Evolutionary conservation across 1,140 invertebrate species (phyloP).

Genomic region (Danaus plexippus): DNA sequence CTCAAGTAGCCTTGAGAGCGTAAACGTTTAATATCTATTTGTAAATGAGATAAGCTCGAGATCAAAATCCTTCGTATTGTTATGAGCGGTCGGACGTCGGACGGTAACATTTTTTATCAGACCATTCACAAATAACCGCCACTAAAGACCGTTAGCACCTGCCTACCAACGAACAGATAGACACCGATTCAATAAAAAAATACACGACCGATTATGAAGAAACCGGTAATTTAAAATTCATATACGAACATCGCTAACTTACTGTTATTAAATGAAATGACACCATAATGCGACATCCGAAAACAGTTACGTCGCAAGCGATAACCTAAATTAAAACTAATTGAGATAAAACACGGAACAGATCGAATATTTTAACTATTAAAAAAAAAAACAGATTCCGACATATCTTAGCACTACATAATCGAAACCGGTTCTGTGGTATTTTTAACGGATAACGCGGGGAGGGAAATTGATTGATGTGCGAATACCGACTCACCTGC

Average conservation of each 20-base stretch:
- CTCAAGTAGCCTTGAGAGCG: no score
- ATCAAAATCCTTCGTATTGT: conserved; percentile 22
- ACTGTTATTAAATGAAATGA: conserved; percentile 11
- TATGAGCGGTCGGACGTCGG: conserved; percentile 43
- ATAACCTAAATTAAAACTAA: conserved; percentile 21
- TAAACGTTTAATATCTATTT: conserved; percentile 11
- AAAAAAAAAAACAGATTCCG: conserved; percentile 16
- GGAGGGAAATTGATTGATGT: conserved; percentile 36
- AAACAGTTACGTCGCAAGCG: conserved; percentile 1
- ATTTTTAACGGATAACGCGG: conserved; percentile 50
- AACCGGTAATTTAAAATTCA: conserved; percentile 26
- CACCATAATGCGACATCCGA: not conserved
- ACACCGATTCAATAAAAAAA: conserved; percentile 15
- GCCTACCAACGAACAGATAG: conserved; percentile 22
- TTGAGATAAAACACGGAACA: conserved; percentile 15
- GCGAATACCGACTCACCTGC: conserved; percentile 52
- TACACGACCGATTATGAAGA: conserved; percentile 19
- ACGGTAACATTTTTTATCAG: conserved; percentile 50
- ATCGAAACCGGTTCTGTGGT: conserved; percentile 48
- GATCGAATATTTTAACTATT: conserved; percentile 27
- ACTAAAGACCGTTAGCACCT: conserved; percentile 57
- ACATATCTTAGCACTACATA: conserved; percentile 15
- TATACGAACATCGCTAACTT: conserved; percentile 12
- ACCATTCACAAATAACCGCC: conserved; percentile 60
- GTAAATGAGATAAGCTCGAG: conserved; percentile 22